Percentiles rank a stretch among this genome's conserved stretches.
Conservation (phyloP, 2,888 invertebrate genomes). For the Cheilosia vulpina region DNA sequence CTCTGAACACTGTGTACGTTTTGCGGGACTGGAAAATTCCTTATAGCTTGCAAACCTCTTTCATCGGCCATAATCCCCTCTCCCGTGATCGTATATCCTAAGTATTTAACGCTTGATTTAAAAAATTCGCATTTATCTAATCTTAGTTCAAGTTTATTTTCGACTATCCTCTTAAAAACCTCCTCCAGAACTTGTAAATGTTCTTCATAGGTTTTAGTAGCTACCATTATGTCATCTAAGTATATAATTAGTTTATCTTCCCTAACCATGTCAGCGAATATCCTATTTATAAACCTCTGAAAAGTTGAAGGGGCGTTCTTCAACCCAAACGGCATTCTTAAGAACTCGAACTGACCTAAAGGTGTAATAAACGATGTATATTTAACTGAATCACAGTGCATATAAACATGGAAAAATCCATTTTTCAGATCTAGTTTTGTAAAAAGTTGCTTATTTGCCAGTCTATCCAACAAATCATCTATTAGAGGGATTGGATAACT, state of each 20-base stretch:
- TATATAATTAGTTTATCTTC: slow-evolving; percentile 8
- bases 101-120: background rate
- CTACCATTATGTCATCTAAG: slow-evolving; percentile 23
- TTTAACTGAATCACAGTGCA: too few relatives aligned
- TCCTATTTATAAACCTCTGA: background rate
- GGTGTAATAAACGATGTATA: too few relatives aligned
- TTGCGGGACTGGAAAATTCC: background rate
- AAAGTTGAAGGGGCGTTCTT: too few relatives aligned
- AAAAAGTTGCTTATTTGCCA: too few relatives aligned
- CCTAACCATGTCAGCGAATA: slow-evolving; percentile 6
- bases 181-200: slow-evolving; percentile 24
- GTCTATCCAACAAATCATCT: too few relatives aligned
- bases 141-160: background rate
- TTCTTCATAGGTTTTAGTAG: slow-evolving; percentile 9
- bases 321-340: too few relatives aligned
- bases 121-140: slow-evolving; percentile 23
- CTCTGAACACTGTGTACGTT: background rate
- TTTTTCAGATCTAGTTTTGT: too few relatives aligned
- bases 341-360: too few relatives aligned
- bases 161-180: slow-evolving; percentile 19
- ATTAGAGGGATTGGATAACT: too few relatives aligned
- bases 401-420: too few relatives aligned
- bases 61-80: slow-evolving; percentile 22
- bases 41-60: background rate
- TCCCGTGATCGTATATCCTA: slow-evolving; percentile 2